phyloP scores from a whole-genome alignment of 2,797 vertebrate genomes.

The Typhlichthys subterraneus region DNA sequence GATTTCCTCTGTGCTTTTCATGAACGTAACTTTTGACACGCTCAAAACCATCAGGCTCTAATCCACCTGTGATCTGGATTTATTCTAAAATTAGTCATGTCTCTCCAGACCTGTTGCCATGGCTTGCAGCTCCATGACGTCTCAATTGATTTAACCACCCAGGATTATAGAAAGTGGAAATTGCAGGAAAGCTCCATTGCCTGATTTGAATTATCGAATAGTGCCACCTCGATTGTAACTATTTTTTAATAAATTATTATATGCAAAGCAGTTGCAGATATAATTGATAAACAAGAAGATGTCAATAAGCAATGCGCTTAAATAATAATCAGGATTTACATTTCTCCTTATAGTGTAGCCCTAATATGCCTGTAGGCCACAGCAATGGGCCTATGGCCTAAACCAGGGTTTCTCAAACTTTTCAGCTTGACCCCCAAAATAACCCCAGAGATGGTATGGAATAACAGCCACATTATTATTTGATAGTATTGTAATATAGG shows the following conservation, averaged over 20 bases:
- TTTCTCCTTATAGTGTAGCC: background rate
- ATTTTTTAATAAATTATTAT: too few relatives aligned
- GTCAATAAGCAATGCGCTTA: too few relatives aligned
- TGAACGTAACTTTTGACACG: conserved; percentile 22
- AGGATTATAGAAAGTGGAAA: conserved; percentile 40
- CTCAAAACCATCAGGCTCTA: conserved; percentile 25
- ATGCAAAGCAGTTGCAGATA: too few relatives aligned
- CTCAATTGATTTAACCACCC: conserved; percentile 24
- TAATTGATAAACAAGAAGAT: too few relatives aligned
- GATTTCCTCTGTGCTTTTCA: background rate
- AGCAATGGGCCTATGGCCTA: background rate
- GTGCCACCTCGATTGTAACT: too few relatives aligned
- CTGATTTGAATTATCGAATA: background rate
- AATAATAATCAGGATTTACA: too few relatives aligned
- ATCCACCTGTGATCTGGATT: conserved; percentile 62
- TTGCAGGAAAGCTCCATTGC: conserved; percentile 24
- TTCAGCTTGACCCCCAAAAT: too few relatives aligned
- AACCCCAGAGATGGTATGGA: too few relatives aligned
- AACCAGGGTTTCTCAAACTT: too few relatives aligned
- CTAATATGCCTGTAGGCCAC: background rate
- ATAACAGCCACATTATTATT: too few relatives aligned
- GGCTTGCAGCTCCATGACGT: conserved; percentile 39
- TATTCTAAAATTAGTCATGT: conserved; percentile 66
- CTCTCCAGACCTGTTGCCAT: conserved; percentile 69
- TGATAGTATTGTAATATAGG: too few relatives aligned